Percentiles rank a stretch among this genome's conserved stretches.
Evolutionary conservation across 2,113 vertebrate genomes (phyloP).

Genomic region (Forbesichthys papilliferus): DNA sequence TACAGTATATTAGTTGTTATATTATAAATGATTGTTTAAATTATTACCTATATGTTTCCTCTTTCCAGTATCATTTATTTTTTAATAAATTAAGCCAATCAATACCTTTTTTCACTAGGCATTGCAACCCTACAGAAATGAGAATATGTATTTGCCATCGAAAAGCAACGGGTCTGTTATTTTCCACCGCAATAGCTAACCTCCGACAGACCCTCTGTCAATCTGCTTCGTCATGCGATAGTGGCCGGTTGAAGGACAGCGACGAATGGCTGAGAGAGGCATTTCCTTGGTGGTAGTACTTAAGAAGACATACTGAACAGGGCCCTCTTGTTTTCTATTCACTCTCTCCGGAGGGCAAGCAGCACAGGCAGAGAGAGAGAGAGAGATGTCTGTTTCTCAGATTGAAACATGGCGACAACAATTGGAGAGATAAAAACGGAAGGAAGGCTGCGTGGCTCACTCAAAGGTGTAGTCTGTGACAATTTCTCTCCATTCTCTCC

Average conservation of each 20-base stretch:
- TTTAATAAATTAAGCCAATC: no score
- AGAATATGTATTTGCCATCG: no score
- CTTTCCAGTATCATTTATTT: no score
- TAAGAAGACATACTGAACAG: slow-evolving; percentile 9
- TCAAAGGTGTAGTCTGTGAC: no score
- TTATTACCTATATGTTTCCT: no score
- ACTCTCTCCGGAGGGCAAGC: slow-evolving; percentile 4
- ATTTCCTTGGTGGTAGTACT: background rate
- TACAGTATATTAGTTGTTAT: no score
- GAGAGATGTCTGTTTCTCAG: background rate
- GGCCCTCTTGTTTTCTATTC: slow-evolving; percentile 27
- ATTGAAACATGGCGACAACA: background rate
- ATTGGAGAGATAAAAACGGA: no score
- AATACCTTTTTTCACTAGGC: no score
- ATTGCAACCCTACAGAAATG: no score
- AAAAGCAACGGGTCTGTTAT: no score
- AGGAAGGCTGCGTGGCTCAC: no score
- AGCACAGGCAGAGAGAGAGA: background rate
- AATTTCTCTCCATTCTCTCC: background rate
- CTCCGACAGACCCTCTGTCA: background rate
- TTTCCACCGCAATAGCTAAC: background rate
- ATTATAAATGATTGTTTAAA: no score
- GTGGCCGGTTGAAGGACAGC: background rate
- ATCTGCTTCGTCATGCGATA: background rate
- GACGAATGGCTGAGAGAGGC: background rate